Percentiles rank a stretch among this genome's conserved stretches.
These are phyloP conservation scores for Acrocephalus arundinaceus DNA, from an alignment of 2,113 vertebrate species.

Conservation along the genomic window DNA sequence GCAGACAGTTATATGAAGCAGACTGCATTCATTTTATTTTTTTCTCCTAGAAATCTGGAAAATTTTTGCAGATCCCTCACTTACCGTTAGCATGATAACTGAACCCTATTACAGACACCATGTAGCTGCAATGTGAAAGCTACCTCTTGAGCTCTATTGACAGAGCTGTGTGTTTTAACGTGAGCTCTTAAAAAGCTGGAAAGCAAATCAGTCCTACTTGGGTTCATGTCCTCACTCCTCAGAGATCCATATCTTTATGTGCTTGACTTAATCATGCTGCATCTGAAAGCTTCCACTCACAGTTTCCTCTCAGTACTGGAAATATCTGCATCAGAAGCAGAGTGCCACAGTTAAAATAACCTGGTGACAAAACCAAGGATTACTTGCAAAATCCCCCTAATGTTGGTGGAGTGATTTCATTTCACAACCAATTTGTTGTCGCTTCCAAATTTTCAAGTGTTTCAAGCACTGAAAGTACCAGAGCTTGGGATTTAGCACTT, in stretches of 20 bases:
- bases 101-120: background rate
- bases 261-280: background rate
- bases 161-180: conserved; percentile 7
- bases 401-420: background rate
- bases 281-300: background rate
- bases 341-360: background rate
- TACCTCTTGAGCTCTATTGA: conserved; percentile 6
- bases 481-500: background rate
- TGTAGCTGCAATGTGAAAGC: conserved; percentile 6
- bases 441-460: background rate
- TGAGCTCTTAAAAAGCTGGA: background rate
- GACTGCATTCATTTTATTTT: conserved; percentile 49
- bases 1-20: conserved; percentile 56
- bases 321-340: conserved; percentile 2
- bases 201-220: conserved; percentile 27
- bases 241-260: background rate
- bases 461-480: background rate
- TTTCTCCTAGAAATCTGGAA: conserved; percentile 51
- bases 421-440: background rate
- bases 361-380: background rate
- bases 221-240: conserved; percentile 8
- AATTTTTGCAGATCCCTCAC: conserved; percentile 43
- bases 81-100: conserved; percentile 39
- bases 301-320: conserved; percentile 3
- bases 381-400: background rate